Base-by-base conservation (phyloP, 2,888 invertebrate genomes). In the Lasioglossum calceatum region DNA sequence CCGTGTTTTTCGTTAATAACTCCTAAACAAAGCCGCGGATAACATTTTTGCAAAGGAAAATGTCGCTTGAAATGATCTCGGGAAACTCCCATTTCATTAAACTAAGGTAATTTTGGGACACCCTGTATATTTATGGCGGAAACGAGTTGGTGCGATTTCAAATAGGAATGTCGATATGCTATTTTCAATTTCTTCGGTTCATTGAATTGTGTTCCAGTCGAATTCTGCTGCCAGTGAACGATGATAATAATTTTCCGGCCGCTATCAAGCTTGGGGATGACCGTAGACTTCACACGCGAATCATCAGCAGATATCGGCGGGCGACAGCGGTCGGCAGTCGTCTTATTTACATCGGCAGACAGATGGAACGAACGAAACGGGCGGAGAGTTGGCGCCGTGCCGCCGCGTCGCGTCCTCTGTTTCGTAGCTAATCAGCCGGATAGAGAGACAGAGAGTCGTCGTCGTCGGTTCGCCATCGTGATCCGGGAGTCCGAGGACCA, bases 401-500 rank as follows among this genome's bases (percentile, higher is more conserved):
- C 85, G 84, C 39, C 82, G 77, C 82, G 77, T 44, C 39, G 71
- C 42, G 39, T 75, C 36, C 54, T 85, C 85, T 75, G 74, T 75
- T 50, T 72, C 85, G 76, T 54, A 79, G 44, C 86, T 86, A 86
- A 86, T 85, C 86, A 81, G 73, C 32, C 36, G 27, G 61, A 61
- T 27, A 61, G 61, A 27, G 61, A 61, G 12, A 27, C 61, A 32
- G 61, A 32, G 61, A 27, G 36, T 23, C 54, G 23, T 54, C 23
- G 23, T 23, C 8, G 50, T 70, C 78, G 74, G 47, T 44, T 85
- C 16, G 58, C 79, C 58, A 32, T 54, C 54, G 23, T 39, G 36
- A 47, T 16, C 7, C 64, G 23, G 82, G 93, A 91, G 23, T 8
- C 54, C 54, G 23, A 23, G 54, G 54, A 54, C 91, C 91, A 91